Evolutionary conservation across 1,140 invertebrate genomes (phyloP).

Genomic region (Adelges cooleyi): DNA sequence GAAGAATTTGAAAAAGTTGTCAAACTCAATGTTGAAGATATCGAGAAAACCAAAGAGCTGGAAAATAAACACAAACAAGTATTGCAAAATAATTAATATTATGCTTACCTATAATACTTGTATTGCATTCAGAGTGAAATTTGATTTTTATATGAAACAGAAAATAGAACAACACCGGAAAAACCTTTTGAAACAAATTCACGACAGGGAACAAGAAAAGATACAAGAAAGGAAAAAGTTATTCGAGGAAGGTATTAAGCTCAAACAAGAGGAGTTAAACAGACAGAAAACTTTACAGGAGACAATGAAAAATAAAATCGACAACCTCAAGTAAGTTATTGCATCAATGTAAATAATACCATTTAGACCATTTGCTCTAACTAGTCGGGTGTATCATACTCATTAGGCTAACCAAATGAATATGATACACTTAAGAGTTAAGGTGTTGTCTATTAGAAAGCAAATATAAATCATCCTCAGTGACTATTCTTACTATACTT

Average conservation of each 20-base stretch:
- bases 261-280: constrained; percentile 46
- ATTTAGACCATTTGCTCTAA: too few species aligned
- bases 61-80: not conserved
- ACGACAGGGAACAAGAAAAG: constrained; percentile 51
- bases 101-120: constrained; percentile 27
- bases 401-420: too few species aligned
- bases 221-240: constrained; percentile 47
- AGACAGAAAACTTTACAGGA: constrained; percentile 45
- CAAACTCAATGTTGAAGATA: not conserved
- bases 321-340: constrained; percentile 42
- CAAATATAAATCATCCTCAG: not conserved
- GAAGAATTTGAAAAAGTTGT: constrained; percentile 42
- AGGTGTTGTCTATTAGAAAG: not conserved
- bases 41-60: not conserved
- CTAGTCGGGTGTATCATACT: too few species aligned
- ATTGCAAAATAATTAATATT: too few species aligned
- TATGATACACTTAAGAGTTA: not conserved
- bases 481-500: not conserved
- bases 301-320: constrained; percentile 47
- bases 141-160: constrained; percentile 17
- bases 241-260: constrained; percentile 50
- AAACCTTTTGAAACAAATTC: constrained; percentile 47
- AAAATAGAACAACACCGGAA: constrained; percentile 31
- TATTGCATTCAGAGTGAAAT: too few species aligned
- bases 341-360: too few species aligned